A percentile compares a stretch with the other conserved stretches of the same genome.
Conservation (phyloP, 53 echinoderm and acorn worm species). For the Henricia sp. region DNA sequence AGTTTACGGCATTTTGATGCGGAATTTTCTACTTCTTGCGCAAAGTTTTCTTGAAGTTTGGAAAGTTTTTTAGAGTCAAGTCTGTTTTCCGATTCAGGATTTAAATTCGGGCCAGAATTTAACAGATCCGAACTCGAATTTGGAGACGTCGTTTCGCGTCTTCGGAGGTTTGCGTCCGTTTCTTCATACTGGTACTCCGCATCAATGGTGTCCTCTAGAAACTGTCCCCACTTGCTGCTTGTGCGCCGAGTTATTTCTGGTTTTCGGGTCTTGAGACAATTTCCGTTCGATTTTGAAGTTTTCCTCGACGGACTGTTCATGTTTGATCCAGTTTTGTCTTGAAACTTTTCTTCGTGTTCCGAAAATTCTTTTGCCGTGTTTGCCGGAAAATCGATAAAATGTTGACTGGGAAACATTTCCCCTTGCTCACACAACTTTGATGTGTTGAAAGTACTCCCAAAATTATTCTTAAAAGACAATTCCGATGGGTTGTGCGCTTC, state of each 20-base stretch:
- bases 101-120: neutral
- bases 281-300: no score
- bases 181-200: constrained; percentile 30
- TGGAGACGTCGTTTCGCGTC: neutral
- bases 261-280: neutral
- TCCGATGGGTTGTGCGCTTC: no score
- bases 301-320: no score
- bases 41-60: neutral
- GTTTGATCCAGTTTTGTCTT: no score
- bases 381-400: neutral
- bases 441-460: neutral
- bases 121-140: neutral
- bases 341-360: no score
- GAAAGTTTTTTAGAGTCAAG: neutral
- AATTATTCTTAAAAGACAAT: no score
- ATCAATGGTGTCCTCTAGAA: constrained; percentile 55
- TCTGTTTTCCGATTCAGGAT: no score
- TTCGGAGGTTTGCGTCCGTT: constrained; percentile 27
- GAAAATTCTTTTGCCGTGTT: neutral
- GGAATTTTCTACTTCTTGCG: no score
- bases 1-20: no score
- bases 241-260: neutral
- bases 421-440: neutral
- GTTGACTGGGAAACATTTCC: neutral
- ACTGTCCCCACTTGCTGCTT: constrained; percentile 59